Conservation (phyloP, 2,113 vertebrate species). For the Coturnix japonica region DNA sequence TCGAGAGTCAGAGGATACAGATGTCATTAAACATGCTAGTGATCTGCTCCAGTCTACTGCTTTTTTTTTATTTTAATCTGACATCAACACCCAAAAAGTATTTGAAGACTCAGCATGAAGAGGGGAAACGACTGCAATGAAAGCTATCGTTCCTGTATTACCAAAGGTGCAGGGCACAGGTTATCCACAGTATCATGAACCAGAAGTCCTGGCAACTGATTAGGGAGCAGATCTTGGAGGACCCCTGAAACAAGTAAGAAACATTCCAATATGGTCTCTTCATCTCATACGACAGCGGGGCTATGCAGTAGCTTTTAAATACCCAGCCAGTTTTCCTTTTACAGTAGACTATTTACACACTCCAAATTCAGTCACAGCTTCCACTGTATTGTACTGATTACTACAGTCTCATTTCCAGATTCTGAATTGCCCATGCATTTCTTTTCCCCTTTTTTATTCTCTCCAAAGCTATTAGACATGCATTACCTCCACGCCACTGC, state of each 20-base stretch:
- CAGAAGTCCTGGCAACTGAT: neutral
- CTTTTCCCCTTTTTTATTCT: conserved; percentile 3
- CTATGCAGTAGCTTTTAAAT: conserved; percentile 19
- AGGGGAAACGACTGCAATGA: conserved; percentile 31
- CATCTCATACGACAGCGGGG: neutral
- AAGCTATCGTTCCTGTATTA: neutral
- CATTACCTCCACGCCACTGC: neutral
- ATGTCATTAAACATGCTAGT: conserved; percentile 59
- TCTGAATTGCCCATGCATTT: neutral
- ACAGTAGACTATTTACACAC: conserved; percentile 30
- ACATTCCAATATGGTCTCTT: neutral
- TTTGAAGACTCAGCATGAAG: conserved; percentile 61
- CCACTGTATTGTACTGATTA: conserved; percentile 16
- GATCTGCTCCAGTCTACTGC: conserved; percentile 52
- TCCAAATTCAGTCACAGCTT: conserved; percentile 32
- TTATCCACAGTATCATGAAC: neutral
- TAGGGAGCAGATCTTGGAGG: neutral
- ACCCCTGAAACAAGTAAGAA: conserved; percentile 2
- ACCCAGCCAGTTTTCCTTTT: conserved; percentile 17
- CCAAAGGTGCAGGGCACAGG: conserved; percentile 19
- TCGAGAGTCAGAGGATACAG: conserved; percentile 61
- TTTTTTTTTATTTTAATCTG: conserved; percentile 22
- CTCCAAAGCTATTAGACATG: neutral
- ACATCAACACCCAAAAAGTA: conserved; percentile 58
- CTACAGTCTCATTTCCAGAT: conserved; percentile 34